A percentile compares a stretch with the other conserved stretches of the same genome.
Conservation (phyloP, 2,888 invertebrate genomes). For the Trissolcus brochymenae region DNA sequence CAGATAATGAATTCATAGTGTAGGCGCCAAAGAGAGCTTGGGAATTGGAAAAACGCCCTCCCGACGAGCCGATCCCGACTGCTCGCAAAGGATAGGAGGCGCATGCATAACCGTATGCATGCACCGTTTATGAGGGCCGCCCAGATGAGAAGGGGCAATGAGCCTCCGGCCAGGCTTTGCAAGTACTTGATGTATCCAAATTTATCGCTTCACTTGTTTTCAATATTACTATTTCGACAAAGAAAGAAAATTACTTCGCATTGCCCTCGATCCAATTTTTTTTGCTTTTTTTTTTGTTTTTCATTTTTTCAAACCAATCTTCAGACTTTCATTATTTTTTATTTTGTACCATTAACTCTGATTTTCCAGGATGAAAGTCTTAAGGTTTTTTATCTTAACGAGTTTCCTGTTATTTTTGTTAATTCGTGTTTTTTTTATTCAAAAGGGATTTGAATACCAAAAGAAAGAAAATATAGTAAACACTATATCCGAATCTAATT, state of each 20-base stretch:
- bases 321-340: too few species aligned
- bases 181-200: constrained; percentile 25
- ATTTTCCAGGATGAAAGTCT: too few species aligned
- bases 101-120: constrained; percentile 38
- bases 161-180: constrained; percentile 18
- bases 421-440: too few species aligned
- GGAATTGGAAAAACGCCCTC: constrained; percentile 69
- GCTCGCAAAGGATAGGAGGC: constrained; percentile 45
- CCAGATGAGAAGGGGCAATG: constrained; percentile 36
- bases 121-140: constrained; percentile 48
- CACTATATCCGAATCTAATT: too few species aligned
- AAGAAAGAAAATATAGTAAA: too few species aligned
- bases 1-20: constrained; percentile 71
- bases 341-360: too few species aligned
- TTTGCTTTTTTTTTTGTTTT: too few species aligned
- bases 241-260: not conserved
- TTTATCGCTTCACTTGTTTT: constrained; percentile 17
- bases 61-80: constrained; percentile 45
- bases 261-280: too few species aligned
- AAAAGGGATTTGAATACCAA: too few species aligned
- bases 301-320: too few species aligned
- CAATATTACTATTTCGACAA: not conserved
- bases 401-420: too few species aligned
- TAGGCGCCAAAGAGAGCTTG: constrained; percentile 65
- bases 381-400: too few species aligned